Conservation (phyloP, 2,888 invertebrate species). For the Chesias legatella region DNA sequence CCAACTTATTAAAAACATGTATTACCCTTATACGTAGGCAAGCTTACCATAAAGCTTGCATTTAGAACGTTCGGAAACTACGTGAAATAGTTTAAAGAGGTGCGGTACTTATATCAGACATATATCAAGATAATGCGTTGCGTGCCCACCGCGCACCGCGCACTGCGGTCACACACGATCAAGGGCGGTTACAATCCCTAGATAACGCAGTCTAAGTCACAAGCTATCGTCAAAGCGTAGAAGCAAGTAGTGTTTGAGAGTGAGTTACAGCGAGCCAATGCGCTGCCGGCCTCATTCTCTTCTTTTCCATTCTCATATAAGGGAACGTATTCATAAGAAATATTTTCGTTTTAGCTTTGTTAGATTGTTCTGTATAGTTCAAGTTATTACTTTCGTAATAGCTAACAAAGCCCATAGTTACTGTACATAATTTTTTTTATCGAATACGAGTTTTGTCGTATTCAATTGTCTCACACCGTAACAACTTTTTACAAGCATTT, state of each 20-base stretch:
- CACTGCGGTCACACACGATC: slow-evolving; percentile 50
- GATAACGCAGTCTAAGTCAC: slow-evolving; percentile 28
- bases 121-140: slow-evolving; percentile 30
- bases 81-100: slow-evolving; percentile 26
- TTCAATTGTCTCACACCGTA: no score
- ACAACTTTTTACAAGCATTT: no score
- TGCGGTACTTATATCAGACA: slow-evolving; percentile 26
- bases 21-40: slow-evolving; percentile 5
- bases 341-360: no score
- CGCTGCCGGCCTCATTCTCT: no score
- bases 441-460: no score
- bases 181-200: slow-evolving; percentile 78
- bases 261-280: no score
- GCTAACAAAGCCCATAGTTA: no score
- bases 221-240: slow-evolving; percentile 17
- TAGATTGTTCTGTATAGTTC: no score
- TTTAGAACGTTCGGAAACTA: slow-evolving; percentile 25
- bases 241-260: neutral
- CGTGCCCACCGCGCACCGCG: slow-evolving; percentile 42
- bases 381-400: no score
- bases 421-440: no score
- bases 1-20: slow-evolving; percentile 10
- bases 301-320: no score
- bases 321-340: no score
- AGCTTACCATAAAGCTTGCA: slow-evolving; percentile 2